Evolutionary conservation across 2,888 invertebrate genomes (phyloP), one percentile per base, ranked within the genome.

Genomic region (Lycocerus yunnanus): DNA sequence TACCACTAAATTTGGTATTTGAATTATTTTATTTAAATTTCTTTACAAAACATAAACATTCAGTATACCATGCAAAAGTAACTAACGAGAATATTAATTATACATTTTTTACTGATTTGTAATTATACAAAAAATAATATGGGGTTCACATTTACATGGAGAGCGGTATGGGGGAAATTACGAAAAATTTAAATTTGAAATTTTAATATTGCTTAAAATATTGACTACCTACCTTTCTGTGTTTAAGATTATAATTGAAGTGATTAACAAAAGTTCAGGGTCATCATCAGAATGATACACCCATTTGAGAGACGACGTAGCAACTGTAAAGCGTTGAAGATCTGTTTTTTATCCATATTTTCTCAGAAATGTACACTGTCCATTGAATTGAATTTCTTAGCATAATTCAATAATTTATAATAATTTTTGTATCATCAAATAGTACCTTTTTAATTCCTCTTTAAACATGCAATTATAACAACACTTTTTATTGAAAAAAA

Each of bases 241-340:
- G 76, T 67, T 70, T 73, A 72, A 71, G 78, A 76, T 76, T 76
- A 77, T 77, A 77, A 78, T 74, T 77, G 76, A 76, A 75, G 79
- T 74, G 75, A 78, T 78, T 77, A 79, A 78, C 71, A 77, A 78
- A 79, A 79, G 79, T 79, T 79, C 78, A 79, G 76, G 79, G 79
- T 76, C 79, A 75, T 76, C 79, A 75, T 69, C 68, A 70, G 77
- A 72, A 76, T 78, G 77, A 78, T 78, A 78, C 75, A 78, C 72
- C 71, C 72, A 69, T 66, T 74, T 65, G 58, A 74, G 16, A 61
- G 68, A 58, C 71, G 68, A 71, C 74, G 61, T 71, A 68, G 71
- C 71, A 74, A 71, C 74, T 69, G 43, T 43, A 43, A 60, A 65
- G 61, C 70, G 69, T 70, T 63, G 61, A 70, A 70, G 70, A 72